Percentiles rank a stretch among this genome's conserved stretches.
phyloP scores from a whole-genome alignment of 2,797 vertebrate species.

The Melopsittacus undulatus region DNA sequence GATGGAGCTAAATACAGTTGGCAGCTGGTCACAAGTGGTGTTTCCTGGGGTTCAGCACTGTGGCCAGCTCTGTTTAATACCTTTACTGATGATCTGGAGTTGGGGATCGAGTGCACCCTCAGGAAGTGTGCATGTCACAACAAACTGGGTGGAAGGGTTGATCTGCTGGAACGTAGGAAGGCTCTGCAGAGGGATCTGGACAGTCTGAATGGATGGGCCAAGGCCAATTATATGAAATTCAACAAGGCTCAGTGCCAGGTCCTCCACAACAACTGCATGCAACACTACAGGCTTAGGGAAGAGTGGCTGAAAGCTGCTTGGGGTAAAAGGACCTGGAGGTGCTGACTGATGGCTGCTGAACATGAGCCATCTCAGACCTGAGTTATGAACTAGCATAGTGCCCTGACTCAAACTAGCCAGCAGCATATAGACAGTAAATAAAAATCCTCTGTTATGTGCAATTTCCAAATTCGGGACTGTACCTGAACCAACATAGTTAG shows the following conservation, averaged over 20 bases:
- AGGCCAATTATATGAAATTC: background rate
- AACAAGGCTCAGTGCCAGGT: background rate
- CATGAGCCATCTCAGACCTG: background rate
- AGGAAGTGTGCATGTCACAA: background rate
- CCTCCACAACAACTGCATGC: background rate
- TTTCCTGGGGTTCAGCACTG: background rate
- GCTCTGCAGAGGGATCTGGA: background rate
- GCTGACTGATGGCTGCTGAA: background rate
- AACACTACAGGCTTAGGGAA: background rate
- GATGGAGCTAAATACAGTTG: background rate
- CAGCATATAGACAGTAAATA: background rate
- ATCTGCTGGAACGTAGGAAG: background rate
- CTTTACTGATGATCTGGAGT: background rate
- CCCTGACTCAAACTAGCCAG: background rate
- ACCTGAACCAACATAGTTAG: background rate
- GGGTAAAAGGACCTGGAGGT: background rate
- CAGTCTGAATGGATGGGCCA: background rate
- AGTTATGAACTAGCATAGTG: background rate
- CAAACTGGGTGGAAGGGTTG: background rate
- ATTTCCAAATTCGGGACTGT: background rate
- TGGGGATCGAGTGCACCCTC: background rate
- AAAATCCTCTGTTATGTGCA: background rate
- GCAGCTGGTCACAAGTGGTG: background rate
- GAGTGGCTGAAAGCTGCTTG: background rate
- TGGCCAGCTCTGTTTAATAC: background rate